Conservation (phyloP, 2,113 vertebrate genomes). For the Calyptomena viridis region DNA sequence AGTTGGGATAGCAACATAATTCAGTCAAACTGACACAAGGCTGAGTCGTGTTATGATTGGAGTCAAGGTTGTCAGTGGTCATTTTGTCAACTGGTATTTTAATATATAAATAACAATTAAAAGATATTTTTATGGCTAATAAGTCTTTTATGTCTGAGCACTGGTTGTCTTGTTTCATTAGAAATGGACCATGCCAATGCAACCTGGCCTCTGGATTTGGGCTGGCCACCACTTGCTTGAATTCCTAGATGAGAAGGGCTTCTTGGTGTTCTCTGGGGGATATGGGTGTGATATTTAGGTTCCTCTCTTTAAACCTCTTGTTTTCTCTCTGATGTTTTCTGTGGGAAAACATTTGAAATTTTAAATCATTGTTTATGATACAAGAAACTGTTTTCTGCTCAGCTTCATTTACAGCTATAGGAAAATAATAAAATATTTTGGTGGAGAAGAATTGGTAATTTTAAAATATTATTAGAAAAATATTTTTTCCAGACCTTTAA, state of each 20-base stretch:
- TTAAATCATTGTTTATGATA: neutral
- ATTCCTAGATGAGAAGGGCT: neutral
- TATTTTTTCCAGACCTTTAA: slow-evolving; percentile 2
- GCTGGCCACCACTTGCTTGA: neutral
- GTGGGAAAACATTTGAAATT: neutral
- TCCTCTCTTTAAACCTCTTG: neutral
- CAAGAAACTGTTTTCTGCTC: neutral
- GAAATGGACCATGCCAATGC: neutral
- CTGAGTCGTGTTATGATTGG: neutral
- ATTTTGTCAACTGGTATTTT: neutral
- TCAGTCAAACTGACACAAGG: neutral
- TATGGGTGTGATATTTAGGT: neutral
- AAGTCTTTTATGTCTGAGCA: neutral
- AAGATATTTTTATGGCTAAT: neutral
- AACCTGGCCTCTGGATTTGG: neutral
- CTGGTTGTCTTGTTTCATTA: neutral
- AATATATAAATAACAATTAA: neutral
- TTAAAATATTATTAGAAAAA: neutral
- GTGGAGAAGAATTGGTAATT: neutral
- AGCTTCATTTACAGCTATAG: neutral
- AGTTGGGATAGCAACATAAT: neutral
- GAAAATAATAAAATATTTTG: neutral
- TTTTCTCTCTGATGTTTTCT: neutral
- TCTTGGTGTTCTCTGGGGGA: neutral
- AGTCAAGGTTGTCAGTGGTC: neutral